Base-by-base conservation (phyloP, 2,888 invertebrate genomes). In the Heliothis peltigera region DNA sequence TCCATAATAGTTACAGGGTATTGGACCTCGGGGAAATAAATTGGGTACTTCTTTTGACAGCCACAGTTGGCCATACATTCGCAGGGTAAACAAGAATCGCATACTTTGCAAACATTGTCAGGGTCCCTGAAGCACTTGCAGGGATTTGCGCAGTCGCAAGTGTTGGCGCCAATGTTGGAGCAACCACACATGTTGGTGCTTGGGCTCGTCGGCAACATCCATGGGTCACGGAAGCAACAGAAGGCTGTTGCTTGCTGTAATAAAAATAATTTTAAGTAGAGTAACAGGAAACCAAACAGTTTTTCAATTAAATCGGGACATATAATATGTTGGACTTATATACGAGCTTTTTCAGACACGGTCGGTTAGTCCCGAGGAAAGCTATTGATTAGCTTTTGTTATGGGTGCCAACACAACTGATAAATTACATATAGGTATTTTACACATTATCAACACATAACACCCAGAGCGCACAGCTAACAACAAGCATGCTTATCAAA, bases 1-100 rank as follows among this genome's bases (percentile, higher is more conserved):
- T 90, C 89, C 2, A 84, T 43, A 0, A 82, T 71, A 1, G 84
- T 75, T 2, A 79, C 53, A 0, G 92, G 92, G 51, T 92, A 92
- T 12, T 85, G 85, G 0, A 92, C 92, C 64, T 91, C 91, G 0
- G 92, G 92, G 71, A 87, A 93, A 62, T 89, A 89, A 1, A 89
- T 70, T 0, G 80, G 78, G 0, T 82, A 66, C 28, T 82, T 60
- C 0, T n/a, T 12, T 0, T 60, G 17, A 12, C 70, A 73, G 6
- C 25, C 64, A 43, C 70, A 66, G 6, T 67, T 47, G 18, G 48
- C n/a, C 53, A 69, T 19, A 69, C 79, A 69, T 61, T 79, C 64
- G 73, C 82, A 85, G 6, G 79, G 52, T 19, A 80, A 75, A 2
- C 80, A 75, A 0, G 51, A 58, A 8, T 74, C 72, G 67, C 83